Base-by-base conservation (phyloP, 2,797 vertebrate genomes). In the Podarcis lilfordi region DNA sequence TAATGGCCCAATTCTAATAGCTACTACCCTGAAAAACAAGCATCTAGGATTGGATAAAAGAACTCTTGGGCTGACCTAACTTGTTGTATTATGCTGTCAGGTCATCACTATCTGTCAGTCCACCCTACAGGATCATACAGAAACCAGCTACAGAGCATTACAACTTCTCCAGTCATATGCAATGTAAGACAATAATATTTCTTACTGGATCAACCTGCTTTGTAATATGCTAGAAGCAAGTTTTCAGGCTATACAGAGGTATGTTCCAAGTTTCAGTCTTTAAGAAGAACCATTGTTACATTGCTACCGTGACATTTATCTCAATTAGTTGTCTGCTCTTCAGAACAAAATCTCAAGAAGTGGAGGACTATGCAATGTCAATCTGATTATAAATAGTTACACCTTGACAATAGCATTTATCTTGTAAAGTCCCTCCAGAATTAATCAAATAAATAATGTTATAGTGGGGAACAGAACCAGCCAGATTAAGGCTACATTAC, bases 1-100 rank as follows among this genome's bases (percentile, higher is more conserved):
- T 78, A 78, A 88, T 83, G 75, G 64, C 19, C 45, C 29, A 84
- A 25, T 61, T 4, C 40, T 82, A 76, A 88, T 82, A 77, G 71
- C 10, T 32, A 68, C 43, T 77, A 45, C 43, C 2, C 40, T 82
- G 86, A 61, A 76, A 68, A 87, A 50, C 55, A 87, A 69, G 61
- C 27, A 25, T 23, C 29, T 13, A 29, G 32, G 5, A 76, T 1
- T 37, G 61, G 40, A n/a, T 21, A 45, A 88, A 77, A 77, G 23
- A 64, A 50, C 8, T 25, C 35, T 80, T 50, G 40, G 11, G 2
- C 19, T 59, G 37, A 1, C 15, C 5, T 40, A 43, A 68, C 3
- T 25, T 43, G 21, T 64, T 7, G 37, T 15, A 40, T 43, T 64
- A 77, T 23, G 25, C 50, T 84, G 55, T 19, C 50, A 68, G 15